Evolutionary conservation across 2,113 vertebrate species (phyloP), one percentile per base, ranked within the genome.

Genomic region (Oncorhynchus masou): DNA sequence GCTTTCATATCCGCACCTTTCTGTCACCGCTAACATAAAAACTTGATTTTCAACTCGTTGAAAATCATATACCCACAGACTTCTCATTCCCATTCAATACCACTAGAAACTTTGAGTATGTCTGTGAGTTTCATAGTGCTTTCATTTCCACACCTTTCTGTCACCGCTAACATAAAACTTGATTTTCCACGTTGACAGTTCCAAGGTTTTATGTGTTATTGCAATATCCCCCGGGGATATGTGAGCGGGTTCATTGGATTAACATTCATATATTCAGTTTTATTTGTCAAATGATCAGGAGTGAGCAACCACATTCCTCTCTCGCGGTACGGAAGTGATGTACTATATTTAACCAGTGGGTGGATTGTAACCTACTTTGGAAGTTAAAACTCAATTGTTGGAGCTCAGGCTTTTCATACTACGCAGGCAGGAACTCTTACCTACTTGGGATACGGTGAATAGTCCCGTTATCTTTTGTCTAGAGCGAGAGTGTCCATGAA

Each of bases 391-490:
- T 77, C 22, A 66, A 75, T 71, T 31, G 59, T 67, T 64, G 73
- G 74, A 74, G 67, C 60, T 74, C 8, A 3, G 4, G 22, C 67
- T 83, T 79, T 31, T 54, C 4, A 82, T 85, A 79, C 84, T 65
- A 59, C 3, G 8, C 71, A 39, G 70, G 13, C 59, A 49, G 70
- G 13, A 54, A 39, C 34, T 51, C 62, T 11, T 49, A 66, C 13
- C 15, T 49, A 54, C 69, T n/a, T 19, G 19, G 45, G 81, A 49
- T 1, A 75, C 80, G 80, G 74, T 70, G 66, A 31, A 54, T 54
- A 54, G 65, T 75, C 75, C 75, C 66, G 57, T 91, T 93, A 92
- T 94, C 39, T 64, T 11, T 91, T 87, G 85, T 84, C 79, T 77
- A 79, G 88, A 88, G 39, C 39, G 81, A 84, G 83, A 76, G 72